Percentiles rank a stretch among this genome's conserved stretches.
phyloP scores from a whole-genome alignment of 2,797 vertebrate species.

The Chelon labrosus region DNA sequence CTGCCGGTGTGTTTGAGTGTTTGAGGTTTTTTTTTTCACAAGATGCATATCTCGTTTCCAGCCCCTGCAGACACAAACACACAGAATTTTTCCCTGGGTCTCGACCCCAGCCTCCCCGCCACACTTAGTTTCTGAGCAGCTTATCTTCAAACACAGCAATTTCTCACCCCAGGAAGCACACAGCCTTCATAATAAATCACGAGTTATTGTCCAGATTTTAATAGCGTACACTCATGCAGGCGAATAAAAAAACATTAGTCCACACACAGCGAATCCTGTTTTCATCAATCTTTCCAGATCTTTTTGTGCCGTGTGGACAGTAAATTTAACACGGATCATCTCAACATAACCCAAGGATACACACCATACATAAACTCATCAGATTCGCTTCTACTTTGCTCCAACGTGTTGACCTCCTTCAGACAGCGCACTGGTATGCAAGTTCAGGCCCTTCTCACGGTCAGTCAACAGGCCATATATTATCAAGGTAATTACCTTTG shows the following conservation, averaged over 20 bases:
- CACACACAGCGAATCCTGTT: conserved; percentile 10
- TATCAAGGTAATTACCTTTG: conserved; percentile 74
- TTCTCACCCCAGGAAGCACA: conserved; percentile 59
- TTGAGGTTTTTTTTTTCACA: conserved; percentile 23
- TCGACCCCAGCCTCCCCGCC: conserved; percentile 38
- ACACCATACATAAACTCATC: conserved; percentile 12
- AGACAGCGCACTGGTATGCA: conserved; percentile 61
- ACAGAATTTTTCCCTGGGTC: conserved; percentile 8
- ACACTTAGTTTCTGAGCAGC: conserved; percentile 55
- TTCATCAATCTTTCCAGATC: background rate
- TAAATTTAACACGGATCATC: conserved; percentile 12
- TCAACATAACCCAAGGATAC: conserved; percentile 12
- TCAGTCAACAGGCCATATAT: conserved; percentile 74
- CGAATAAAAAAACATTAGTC: conserved; percentile 40
- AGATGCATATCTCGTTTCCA: conserved; percentile 62
- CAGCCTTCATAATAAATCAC: conserved; percentile 61
- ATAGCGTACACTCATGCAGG: conserved; percentile 36
- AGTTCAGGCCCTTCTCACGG: conserved; percentile 62
- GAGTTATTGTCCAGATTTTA: conserved; percentile 52
- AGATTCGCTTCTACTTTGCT: conserved; percentile 46
- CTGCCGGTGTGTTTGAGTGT: conserved; percentile 50
- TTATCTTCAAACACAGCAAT: conserved; percentile 64
- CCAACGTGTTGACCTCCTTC: conserved; percentile 72
- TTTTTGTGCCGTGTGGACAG: background rate
- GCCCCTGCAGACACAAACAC: conserved; percentile 30